A percentile compares a stretch with the other conserved stretches of the same genome.
Conservation (phyloP, 2,888 invertebrate species). For the Parthenolecanium corni region DNA sequence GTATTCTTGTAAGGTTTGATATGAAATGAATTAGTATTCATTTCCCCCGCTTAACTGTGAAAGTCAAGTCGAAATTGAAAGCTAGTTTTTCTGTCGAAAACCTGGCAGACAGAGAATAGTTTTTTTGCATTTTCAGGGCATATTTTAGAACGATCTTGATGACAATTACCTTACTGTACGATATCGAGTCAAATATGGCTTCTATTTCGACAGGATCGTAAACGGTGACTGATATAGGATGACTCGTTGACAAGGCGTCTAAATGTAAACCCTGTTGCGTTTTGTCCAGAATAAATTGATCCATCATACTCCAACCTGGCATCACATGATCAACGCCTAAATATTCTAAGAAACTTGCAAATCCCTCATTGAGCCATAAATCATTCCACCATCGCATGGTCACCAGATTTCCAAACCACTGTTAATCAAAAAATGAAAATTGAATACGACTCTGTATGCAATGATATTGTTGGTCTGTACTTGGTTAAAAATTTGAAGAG, state of each 20-base stretch:
- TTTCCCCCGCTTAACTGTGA: too few species aligned
- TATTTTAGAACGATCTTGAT: too few species aligned
- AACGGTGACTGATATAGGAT: constrained; percentile 56
- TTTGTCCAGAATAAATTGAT: constrained; percentile 56
- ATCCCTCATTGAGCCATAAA: constrained; percentile 81
- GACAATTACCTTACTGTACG: constrained; percentile 60
- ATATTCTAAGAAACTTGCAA: constrained; percentile 72
- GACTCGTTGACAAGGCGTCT: constrained; percentile 57
- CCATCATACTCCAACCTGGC: constrained; percentile 57
- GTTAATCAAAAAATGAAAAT: constrained; percentile 35
- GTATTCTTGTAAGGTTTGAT: too few species aligned
- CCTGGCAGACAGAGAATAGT: too few species aligned
- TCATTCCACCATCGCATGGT: constrained; percentile 93
- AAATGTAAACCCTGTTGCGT: constrained; percentile 55
- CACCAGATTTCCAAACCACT: constrained; percentile 82
- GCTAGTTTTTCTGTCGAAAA: too few species aligned
- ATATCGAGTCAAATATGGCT: constrained; percentile 62
- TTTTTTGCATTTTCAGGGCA: too few species aligned
- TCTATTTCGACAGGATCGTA: constrained; percentile 58
- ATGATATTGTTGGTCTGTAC: too few species aligned
- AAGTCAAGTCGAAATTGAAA: too few species aligned
- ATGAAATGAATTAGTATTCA: too few species aligned
- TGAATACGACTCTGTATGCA: too few species aligned
- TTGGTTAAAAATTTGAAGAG: too few species aligned
- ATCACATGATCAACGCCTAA: constrained; percentile 52